phyloP scores from a whole-genome alignment of 1,140 invertebrate genomes.

The Zaprionus davidi region DNA sequence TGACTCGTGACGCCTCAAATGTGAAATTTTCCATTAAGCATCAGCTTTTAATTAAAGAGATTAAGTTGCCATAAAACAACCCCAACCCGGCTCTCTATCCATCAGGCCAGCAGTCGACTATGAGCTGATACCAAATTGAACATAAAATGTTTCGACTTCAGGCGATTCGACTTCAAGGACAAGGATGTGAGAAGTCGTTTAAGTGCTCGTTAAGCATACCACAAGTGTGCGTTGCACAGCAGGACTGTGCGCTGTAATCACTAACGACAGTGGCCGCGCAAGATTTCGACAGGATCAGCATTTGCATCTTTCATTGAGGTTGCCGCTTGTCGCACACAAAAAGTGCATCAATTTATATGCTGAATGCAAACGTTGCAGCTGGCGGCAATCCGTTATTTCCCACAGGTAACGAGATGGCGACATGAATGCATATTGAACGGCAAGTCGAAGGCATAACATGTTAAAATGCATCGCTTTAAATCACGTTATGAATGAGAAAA shows the following conservation, averaged over 20 bases:
- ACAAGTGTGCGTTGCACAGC: not conserved
- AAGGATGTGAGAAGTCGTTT: conserved; percentile 50
- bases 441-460: conserved; percentile 51
- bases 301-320: conserved; percentile 41
- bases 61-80: conserved; percentile 63
- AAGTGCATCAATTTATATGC: conserved; percentile 74
- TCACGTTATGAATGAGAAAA: conserved; percentile 75
- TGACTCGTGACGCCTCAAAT: conserved; percentile 34
- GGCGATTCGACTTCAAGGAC: not conserved
- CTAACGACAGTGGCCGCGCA: conserved; percentile 17
- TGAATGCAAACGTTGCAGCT: conserved; percentile 55
- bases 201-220: conserved; percentile 70
- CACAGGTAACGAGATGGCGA: conserved; percentile 51
- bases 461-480: conserved; percentile 50
- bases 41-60: conserved; percentile 71
- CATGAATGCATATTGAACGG: conserved; percentile 66
- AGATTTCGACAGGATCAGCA: conserved; percentile 17
- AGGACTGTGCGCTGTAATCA: conserved; percentile 44
- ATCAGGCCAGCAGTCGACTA: conserved; percentile 45
- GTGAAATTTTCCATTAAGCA: conserved; percentile 58
- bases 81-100: conserved; percentile 7
- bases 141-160: conserved; percentile 42
- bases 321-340: conserved; percentile 21
- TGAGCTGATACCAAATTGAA: conserved; percentile 71
- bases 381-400: conserved; percentile 61